phyloP scores from a whole-genome alignment of 2,888 invertebrate species.

The Luffia ferchaultella region DNA sequence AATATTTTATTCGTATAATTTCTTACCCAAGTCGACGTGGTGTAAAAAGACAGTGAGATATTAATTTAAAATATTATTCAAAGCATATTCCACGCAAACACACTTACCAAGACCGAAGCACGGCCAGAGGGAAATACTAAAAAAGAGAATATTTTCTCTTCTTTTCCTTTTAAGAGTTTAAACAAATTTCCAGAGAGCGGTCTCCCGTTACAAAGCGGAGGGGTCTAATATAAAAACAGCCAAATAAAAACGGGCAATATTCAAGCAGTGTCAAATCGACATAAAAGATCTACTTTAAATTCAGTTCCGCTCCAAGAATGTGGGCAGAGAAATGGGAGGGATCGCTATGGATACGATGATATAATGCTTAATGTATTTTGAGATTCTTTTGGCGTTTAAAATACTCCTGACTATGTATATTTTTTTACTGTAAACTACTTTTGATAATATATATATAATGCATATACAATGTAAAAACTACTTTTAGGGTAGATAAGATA shows the following conservation, averaged over 20 bases:
- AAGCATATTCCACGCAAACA: conserved; percentile 25
- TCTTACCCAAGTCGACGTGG: too few relatives aligned
- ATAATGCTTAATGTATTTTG: background rate
- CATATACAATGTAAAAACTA: too few relatives aligned
- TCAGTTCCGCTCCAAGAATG: conserved; percentile 19
- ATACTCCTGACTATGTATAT: background rate
- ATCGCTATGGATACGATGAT: background rate
- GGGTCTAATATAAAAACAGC: conserved; percentile 49
- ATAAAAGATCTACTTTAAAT: conserved; percentile 28
- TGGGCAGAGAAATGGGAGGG: background rate
- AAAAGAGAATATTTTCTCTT: conserved; percentile 33
- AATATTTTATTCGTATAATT: too few relatives aligned
- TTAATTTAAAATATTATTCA: background rate
- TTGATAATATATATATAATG: too few relatives aligned
- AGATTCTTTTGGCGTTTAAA: background rate
- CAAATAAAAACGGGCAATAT: conserved; percentile 34
- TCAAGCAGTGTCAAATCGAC: conserved; percentile 42
- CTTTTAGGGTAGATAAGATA: too few relatives aligned
- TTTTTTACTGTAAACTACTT: too few relatives aligned
- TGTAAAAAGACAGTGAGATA: too few relatives aligned
- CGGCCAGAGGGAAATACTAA: conserved; percentile 23
- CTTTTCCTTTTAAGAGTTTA: conserved; percentile 44
- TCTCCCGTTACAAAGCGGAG: conserved; percentile 51
- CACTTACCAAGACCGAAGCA: conserved; percentile 38
- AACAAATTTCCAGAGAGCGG: conserved; percentile 45